These are phyloP conservation scores for Uria lomvia DNA, from an alignment of 2,113 vertebrate species.

Conservation along the genomic window DNA sequence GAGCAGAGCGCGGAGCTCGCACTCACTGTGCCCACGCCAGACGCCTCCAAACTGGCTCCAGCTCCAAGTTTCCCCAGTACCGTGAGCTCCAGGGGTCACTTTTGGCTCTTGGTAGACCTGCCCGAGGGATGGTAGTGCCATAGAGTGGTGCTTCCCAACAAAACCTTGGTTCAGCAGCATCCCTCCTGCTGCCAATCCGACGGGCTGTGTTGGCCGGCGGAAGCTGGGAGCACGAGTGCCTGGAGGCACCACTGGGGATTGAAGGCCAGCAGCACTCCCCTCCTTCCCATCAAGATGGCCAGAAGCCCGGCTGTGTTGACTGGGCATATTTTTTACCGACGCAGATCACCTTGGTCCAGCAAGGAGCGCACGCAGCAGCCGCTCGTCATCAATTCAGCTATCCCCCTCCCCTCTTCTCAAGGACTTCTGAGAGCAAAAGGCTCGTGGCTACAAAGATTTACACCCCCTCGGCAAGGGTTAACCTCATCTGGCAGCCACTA, in stretches of 20 bases:
- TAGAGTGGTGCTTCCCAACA: accelerated
- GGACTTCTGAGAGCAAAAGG: conserved; percentile 58
- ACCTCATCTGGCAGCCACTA: conserved; percentile 85
- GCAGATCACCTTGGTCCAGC: conserved; percentile 18
- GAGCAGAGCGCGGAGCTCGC: accelerated
- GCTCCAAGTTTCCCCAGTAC: not conserved
- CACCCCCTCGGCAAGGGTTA: conserved; percentile 81
- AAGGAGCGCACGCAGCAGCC: not conserved
- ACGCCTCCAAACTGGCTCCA: not conserved
- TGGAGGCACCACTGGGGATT: not conserved
- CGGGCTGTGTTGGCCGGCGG: accelerated
- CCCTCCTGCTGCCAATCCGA: not conserved
- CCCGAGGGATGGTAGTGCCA: not conserved
- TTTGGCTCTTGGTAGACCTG: not conserved
- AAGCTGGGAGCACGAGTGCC: accelerated
- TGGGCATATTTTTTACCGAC: not conserved
- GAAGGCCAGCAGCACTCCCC: not conserved
- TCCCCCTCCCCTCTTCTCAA: conserved; percentile 49
- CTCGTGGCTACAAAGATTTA: conserved; percentile 65
- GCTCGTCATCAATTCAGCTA: conserved; percentile 39
- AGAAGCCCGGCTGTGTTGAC: not conserved
- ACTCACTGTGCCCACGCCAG: not conserved
- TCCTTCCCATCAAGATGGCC: not conserved
- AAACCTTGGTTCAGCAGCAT: not conserved
- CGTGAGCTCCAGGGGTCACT: not conserved